These are phyloP conservation scores for Rhinopomastus cyanomelas DNA, from an alignment of 2,113 vertebrate species.

Conservation along the genomic window DNA sequence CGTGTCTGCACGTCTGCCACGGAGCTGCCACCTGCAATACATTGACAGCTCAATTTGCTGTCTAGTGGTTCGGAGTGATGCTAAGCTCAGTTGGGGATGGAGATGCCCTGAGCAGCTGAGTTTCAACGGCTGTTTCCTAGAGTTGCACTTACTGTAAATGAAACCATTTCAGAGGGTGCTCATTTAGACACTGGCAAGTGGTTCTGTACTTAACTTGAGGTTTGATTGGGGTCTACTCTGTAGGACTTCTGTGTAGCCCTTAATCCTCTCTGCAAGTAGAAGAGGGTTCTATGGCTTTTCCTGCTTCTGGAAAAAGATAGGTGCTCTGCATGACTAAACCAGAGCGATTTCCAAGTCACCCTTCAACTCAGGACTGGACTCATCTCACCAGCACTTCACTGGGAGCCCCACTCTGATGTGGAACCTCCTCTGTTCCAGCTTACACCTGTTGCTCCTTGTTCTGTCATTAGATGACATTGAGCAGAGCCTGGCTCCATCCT, in stretches of 20 bases:
- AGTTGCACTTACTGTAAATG: not conserved
- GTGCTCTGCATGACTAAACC: too few species aligned
- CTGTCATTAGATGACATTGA: too few species aligned
- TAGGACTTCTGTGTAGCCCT: not conserved
- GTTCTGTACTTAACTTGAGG: not conserved
- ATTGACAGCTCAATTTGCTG: not conserved
- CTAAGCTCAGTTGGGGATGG: not conserved
- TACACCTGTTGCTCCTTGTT: too few species aligned
- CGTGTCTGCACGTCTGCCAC: not conserved
- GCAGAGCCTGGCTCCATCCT: too few species aligned
- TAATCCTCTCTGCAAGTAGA: not conserved
- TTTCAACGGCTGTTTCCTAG: not conserved
- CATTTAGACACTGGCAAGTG: not conserved
- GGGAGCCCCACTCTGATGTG: too few species aligned
- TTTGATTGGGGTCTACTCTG: not conserved
- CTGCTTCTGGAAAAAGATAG: not conserved
- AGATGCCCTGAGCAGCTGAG: not conserved
- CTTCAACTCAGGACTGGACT: not conserved
- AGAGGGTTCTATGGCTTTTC: not conserved
- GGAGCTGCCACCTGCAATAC: not conserved
- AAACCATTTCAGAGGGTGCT: not conserved
- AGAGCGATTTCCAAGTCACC: not conserved
- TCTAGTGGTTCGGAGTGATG: not conserved
- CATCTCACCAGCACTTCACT: not conserved
- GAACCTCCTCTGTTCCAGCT: too few species aligned